Percentiles rank a stretch among this genome's conserved stretches.
Conservation (phyloP, 2,888 invertebrate species). For the Lasioglossum oenotherae region DNA sequence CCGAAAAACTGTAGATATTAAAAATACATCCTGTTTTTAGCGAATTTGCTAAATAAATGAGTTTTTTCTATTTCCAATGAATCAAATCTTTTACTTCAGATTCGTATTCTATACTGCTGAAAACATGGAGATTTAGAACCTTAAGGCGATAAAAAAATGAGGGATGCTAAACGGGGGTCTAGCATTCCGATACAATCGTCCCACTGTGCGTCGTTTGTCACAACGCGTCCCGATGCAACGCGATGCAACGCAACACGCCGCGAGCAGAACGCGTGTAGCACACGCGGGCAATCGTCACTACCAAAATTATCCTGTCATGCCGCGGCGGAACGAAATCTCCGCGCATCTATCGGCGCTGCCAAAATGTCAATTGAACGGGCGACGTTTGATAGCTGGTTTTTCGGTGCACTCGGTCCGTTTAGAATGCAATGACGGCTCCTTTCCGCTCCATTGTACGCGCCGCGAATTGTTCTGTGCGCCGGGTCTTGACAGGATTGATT, state of each 20-base stretch:
- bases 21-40: no score
- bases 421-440: background rate
- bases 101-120: no score
- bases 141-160: no score
- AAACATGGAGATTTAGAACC: no score
- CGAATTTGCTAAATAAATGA: no score
- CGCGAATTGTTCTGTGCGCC: background rate
- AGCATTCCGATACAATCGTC: no score
- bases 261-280: background rate
- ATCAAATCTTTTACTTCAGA: no score
- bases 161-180: no score
- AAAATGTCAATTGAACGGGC: constrained; percentile 1
- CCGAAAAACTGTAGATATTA: no score
- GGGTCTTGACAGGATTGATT: background rate
- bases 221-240: background rate
- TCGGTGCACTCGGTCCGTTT: background rate
- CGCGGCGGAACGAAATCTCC: background rate
- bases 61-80: no score
- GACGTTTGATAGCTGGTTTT: constrained; percentile 8
- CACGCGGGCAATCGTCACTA: background rate
- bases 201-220: background rate
- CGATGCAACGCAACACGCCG: background rate
- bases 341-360: constrained; percentile 1
- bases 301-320: constrained; percentile 46
- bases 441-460: background rate